These are phyloP conservation scores for Colius striatus DNA, from an alignment of 2,113 vertebrate species.

Conservation along the genomic window DNA sequence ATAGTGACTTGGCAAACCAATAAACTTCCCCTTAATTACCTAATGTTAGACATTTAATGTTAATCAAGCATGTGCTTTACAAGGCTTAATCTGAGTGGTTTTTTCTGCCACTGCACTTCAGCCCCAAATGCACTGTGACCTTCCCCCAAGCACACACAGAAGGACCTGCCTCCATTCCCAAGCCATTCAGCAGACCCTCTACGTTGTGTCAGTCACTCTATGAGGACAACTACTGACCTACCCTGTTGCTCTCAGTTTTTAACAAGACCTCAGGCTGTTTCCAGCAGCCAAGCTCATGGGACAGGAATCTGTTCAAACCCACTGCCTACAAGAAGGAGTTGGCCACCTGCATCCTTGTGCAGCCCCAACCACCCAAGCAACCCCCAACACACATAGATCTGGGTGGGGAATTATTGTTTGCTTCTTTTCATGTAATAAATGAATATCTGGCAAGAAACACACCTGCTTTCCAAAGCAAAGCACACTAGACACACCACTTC, in stretches of 20 bases:
- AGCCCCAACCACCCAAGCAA: neutral
- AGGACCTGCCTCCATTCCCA: neutral
- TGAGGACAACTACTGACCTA: rapidly evolving
- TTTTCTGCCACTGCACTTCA: neutral
- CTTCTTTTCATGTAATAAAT: neutral
- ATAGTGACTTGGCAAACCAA: neutral
- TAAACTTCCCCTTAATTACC: neutral
- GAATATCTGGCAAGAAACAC: neutral
- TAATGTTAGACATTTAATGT: rapidly evolving
- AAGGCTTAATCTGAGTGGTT: neutral
- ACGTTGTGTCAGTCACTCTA: rapidly evolving
- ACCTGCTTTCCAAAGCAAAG: neutral
- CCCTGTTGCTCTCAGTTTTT: neutral
- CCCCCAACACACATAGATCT: neutral
- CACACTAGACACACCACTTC: neutral
- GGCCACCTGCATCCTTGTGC: neutral
- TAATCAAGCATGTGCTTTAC: neutral
- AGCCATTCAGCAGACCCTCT: neutral
- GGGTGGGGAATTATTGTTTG: neutral
- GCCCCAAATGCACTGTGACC: neutral
- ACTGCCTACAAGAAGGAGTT: neutral
- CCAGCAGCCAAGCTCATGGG: neutral
- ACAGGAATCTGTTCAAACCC: neutral
- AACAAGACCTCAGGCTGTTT: neutral
- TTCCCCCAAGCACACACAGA: rapidly evolving